Evolutionary conservation across 2,888 invertebrate species (phyloP), one percentile per base, ranked within the genome.

Genomic region (Julus scanicus): DNA sequence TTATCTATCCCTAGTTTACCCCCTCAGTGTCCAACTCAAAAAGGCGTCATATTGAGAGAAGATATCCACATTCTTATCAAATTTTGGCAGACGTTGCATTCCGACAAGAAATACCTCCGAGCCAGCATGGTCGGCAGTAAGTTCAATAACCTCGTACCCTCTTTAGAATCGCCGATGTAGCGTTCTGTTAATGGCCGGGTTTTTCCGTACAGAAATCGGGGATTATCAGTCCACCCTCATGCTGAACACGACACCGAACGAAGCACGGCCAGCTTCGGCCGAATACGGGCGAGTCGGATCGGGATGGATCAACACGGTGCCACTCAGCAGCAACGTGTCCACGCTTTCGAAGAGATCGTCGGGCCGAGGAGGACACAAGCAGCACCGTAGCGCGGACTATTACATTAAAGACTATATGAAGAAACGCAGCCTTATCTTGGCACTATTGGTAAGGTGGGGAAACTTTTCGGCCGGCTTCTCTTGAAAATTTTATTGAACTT

Each of bases 71-170:
- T 96, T 0, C 92, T 99, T 88, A 94, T 98, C 89, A 95, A 96
- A 91, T 99, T 99, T 93, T 99, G 99, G 99, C 97, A 98, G 92
- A 95, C 96, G 5, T 96, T 99, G 95, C 97, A 98, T 91, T 96
- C 96, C 1, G 98, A 98, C 91, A 98, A 97, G 93, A 98, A 97
- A 92, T 97, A 98, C 92, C 93, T 97, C 90, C 95, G 96, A 92
- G 95, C 95, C 87, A 96, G 95, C 89, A 96, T 96, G 91, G 95
- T 97, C 89, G 96, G 96, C 20, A 96, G 96, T 94, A 90, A 92
- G 57, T 88, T 71, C 89, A 11, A 3, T 84, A 40, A 29, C 5
- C 40, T 85, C 48, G n/a, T 20, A 5, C 13, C 48, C 44, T 37
- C 13, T 48, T 87, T 17, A 29, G 29, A 83, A 17, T 13, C 71